Evolutionary conservation across 2,113 vertebrate species (phyloP).

Genomic region (Rattus rattus): DNA sequence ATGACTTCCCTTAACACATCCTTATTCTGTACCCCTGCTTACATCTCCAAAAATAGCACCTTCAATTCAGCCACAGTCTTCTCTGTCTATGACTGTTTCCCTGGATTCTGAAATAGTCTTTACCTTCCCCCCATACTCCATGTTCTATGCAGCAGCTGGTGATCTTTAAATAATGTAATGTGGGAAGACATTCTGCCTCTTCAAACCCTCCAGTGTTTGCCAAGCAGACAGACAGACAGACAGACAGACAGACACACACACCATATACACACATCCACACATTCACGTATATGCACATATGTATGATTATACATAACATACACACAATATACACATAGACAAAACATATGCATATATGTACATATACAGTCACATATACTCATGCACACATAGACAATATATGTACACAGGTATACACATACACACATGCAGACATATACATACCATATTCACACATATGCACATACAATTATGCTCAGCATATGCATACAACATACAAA

Average conservation of each 20-base stretch:
- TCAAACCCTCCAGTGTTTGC: background rate
- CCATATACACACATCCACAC: background rate
- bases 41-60: background rate
- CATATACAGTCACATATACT: background rate
- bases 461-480: background rate
- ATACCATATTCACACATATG: background rate
- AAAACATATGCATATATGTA: background rate
- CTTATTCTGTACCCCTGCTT: no score
- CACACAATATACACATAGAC: background rate
- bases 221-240: no score
- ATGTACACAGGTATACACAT: background rate
- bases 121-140: background rate
- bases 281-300: background rate
- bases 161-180: slow-evolving; percentile 3
- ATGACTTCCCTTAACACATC: no score
- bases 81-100: background rate
- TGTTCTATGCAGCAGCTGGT: background rate
- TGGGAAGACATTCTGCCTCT: background rate
- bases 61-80: rapidly evolving
- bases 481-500: background rate
- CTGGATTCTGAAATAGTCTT: background rate
- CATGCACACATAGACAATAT: background rate
- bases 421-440: background rate
- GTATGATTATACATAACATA: background rate
- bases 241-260: background rate